A percentile compares a stretch with the other conserved stretches of the same genome.
Evolutionary conservation across 2,113 vertebrate genomes (phyloP).

Genomic region (Tetrax tetrax): DNA sequence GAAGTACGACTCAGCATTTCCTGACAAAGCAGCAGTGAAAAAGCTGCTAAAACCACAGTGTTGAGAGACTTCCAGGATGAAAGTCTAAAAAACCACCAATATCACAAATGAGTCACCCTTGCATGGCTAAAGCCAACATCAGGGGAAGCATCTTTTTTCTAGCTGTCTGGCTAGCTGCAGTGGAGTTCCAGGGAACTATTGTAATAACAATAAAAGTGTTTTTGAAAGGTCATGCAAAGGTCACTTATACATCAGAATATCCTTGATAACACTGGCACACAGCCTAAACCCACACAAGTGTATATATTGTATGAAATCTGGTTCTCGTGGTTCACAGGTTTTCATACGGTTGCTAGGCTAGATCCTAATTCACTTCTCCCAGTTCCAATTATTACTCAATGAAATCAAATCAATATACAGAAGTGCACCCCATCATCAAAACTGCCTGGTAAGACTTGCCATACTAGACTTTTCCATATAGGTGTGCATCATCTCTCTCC

Average conservation of each 20-base stretch:
- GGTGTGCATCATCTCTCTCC: not conserved
- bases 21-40: slow-evolving; percentile 8
- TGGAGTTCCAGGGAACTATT: not conserved
- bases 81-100: not conserved
- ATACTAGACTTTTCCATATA: not conserved
- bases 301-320: not conserved
- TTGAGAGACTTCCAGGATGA: not conserved
- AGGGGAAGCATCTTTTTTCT: not conserved
- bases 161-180: not conserved
- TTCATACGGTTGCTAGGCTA: not conserved
- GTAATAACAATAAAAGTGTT: not conserved
- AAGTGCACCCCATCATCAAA: not conserved
- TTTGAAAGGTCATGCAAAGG: not conserved
- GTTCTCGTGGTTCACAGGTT: not conserved
- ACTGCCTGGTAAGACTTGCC: not conserved
- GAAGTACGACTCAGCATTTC: not conserved
- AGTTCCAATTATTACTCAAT: not conserved
- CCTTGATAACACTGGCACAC: not conserved
- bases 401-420: not conserved
- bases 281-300: not conserved
- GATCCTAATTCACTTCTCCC: not conserved
- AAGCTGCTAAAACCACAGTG: not conserved
- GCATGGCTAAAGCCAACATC: not conserved
- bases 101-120: not conserved
- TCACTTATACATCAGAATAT: not conserved